Evolutionary conservation across 2,888 invertebrate species (phyloP).

Genomic region (Morpho achilles): DNA sequence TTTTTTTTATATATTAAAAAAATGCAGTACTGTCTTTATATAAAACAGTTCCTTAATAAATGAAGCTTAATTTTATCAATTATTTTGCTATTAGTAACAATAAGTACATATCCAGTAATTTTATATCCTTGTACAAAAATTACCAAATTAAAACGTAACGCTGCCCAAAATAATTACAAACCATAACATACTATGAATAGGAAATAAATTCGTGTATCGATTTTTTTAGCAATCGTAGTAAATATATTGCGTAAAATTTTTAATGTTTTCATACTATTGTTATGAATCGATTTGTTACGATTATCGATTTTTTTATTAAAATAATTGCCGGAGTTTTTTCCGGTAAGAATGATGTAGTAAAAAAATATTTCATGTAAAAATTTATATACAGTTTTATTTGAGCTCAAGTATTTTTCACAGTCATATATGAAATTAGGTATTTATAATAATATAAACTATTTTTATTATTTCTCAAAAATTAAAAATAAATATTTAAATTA

Average conservation of each 20-base stretch:
- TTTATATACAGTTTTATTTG: neutral
- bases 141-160: constrained; percentile 7
- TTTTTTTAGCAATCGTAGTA: constrained; percentile 19
- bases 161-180: neutral
- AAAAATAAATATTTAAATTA: no score
- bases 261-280: constrained; percentile 40
- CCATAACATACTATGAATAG: constrained; percentile 19
- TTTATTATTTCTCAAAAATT: no score
- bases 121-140: constrained; percentile 1
- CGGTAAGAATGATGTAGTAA: constrained; percentile 17
- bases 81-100: neutral
- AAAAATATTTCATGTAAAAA: constrained; percentile 15
- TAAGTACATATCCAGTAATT: constrained; percentile 5
- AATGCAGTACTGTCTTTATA: no score
- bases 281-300: constrained; percentile 58
- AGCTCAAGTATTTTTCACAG: no score
- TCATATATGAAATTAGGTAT: no score
- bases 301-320: constrained; percentile 41
- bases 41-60: no score
- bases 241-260: constrained; percentile 32
- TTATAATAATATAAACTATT: no score
- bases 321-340: constrained; percentile 25
- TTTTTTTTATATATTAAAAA: no score
- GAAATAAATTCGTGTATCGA: constrained; percentile 29
- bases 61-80: no score